phyloP scores from a whole-genome alignment of 2,113 vertebrate species.

The Symphodus melops region DNA sequence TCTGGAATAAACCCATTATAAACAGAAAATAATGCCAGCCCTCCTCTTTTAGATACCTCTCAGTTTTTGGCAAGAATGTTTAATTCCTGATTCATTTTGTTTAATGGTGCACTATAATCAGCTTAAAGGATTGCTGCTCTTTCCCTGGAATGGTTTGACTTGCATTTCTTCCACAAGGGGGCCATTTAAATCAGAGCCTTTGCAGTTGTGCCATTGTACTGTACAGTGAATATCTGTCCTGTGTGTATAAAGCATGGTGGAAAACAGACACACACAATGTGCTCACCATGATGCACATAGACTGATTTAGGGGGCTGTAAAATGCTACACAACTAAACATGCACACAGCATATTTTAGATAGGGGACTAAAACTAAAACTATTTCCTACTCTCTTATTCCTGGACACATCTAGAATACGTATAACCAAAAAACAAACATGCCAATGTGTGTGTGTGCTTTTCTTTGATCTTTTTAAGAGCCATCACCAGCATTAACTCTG shows the following conservation, averaged over 20 bases:
- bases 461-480: conserved; percentile 51
- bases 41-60: conserved; percentile 24
- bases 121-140: conserved; percentile 59
- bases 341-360: conserved; percentile 16
- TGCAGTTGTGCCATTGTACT: not conserved
- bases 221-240: conserved; percentile 32
- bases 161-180: conserved; percentile 76
- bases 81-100: conserved; percentile 64
- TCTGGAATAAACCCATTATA: conserved; percentile 57
- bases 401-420: conserved; percentile 26
- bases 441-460: conserved; percentile 27
- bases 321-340: conserved; percentile 27
- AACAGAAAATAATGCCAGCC: conserved; percentile 49
- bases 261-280: conserved; percentile 25
- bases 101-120: conserved; percentile 70
- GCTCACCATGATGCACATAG: conserved; percentile 4
- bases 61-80: conserved; percentile 57
- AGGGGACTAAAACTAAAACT: conserved; percentile 24
- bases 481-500: conserved; percentile 36
- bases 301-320: conserved; percentile 34
- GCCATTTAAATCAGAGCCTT: conserved; percentile 29
- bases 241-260: conserved; percentile 13
- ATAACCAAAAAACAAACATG: conserved; percentile 50
- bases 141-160: conserved; percentile 31
- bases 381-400: conserved; percentile 45